Evolutionary conservation across 2,888 invertebrate species (phyloP).

Genomic region (Furcula furcula): DNA sequence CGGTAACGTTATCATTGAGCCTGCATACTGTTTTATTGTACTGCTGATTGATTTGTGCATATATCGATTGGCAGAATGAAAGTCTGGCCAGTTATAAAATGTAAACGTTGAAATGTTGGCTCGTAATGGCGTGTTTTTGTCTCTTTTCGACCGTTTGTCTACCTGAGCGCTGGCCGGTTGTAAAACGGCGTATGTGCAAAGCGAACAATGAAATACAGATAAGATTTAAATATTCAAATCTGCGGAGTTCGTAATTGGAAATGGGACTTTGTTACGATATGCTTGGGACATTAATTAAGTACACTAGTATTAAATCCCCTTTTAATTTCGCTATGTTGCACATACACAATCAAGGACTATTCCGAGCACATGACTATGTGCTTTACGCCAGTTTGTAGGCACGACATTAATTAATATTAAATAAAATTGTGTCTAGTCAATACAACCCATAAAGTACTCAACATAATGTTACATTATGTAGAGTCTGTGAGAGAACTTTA

Average conservation of each 20-base stretch:
- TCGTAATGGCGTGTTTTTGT: conserved; percentile 53
- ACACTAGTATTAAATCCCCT: too few species aligned
- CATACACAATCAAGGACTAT: too few species aligned
- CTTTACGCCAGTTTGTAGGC: too few species aligned
- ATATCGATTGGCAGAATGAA: conserved; percentile 68
- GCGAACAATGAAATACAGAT: conserved; percentile 22
- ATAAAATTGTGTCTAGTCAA: too few species aligned
- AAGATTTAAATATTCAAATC: conserved; percentile 12
- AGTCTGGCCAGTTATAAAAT: conserved; percentile 35
- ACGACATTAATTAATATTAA: too few species aligned
- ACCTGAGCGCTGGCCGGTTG: conserved; percentile 32
- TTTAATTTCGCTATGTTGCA: too few species aligned
- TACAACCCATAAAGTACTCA: too few species aligned
- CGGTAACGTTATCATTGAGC: conserved; percentile 47
- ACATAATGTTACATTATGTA: too few species aligned
- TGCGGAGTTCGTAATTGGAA: conserved; percentile 1
- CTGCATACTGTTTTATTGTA: conserved; percentile 29
- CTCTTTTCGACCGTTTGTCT: conserved; percentile 48
- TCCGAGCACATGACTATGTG: too few species aligned
- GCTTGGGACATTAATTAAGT: too few species aligned
- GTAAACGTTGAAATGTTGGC: conserved; percentile 57
- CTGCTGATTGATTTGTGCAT: conserved; percentile 42
- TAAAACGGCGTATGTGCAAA: conserved; percentile 9
- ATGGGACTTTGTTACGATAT: background rate
- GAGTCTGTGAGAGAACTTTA: too few species aligned